Evolutionary conservation across 1,140 invertebrate species (phyloP), one percentile per base, ranked within the genome.

Genomic region (Sminthurides bifidus): DNA sequence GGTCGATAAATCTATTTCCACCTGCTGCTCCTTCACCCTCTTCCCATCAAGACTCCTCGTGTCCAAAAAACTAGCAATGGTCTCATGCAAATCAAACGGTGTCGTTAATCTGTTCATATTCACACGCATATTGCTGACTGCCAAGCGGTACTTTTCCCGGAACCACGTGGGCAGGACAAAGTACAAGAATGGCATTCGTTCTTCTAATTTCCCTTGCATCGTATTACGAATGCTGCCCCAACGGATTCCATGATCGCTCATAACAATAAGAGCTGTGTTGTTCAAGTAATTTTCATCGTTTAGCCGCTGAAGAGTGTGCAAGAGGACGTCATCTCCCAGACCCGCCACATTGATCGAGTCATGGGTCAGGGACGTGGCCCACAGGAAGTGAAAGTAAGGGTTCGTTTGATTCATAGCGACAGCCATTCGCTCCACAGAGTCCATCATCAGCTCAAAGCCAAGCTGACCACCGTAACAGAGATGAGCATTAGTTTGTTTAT

Each of bases 201-300:
- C 77, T 65, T 81, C 79, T 6, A 78, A 61, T 58, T 74, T 71
- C 0, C 79, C 79, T 46, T 52, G 56, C n/a, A 19, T 30, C 2
- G 40, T 58, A 10, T 52, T 17, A 15, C 85, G 68, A 21, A 89
- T 80, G 2, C 74, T 73, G 1, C 91, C 91, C 73, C 85, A 94
- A 27, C 92, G 70, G 65, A 92, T 82, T 0, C 92, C 92, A 69
- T 96, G 93, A 70, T 97, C 92, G 65, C 89, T 92, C 61, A 92
- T 74, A 19, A 93, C 77, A 29, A 95, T 75, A 0, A 95, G 68
- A 0, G 77, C 68, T 0, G 80, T 80, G 15, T 70, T 70, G 24
- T 75, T 70, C 3, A 77, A 27, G 21, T 27, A 35, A 40, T 46
- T 48, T 30, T 54, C 30, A 2, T 38, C 21, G 5, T 33, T 53